Base-by-base conservation (phyloP, 2,888 invertebrate species). In the Drosophila ezoana region DNA sequence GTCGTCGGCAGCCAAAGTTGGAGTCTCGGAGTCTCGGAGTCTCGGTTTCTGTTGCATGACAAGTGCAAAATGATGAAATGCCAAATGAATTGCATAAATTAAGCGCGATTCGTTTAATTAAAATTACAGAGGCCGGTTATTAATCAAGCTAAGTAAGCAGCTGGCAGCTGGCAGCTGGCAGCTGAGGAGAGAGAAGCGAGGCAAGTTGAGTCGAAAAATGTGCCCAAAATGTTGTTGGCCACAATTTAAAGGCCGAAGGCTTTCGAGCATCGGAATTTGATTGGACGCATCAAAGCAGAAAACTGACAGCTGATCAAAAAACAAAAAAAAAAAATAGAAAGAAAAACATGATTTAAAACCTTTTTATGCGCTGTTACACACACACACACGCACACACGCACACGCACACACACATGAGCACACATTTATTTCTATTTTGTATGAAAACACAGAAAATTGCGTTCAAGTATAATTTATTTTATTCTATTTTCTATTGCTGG, bases 31-130 rank as follows among this genome's bases (percentile, higher is more conserved):
- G 28, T 37, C 20, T 40, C 44, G 14, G 38, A 23, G 43, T 32
- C 38, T 43, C 44, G 56, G 58, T 49, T 62, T 62, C 60, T 62
- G 81, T 48, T 71, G 79, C 83, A 85, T 86, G 85, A 89, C 85
- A 86, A 86, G 86, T 86, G 85, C 82, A 85, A 89, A 89, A 89
- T 89, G 86, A 89, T 87, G 82, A 84, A 84, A 83, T 89, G 76
- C 85, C 32, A 69, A 79, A 86, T 85, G 86, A 86, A 89, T 89
- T 89, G 89, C 85, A 86, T 86, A 86, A 86, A 86, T 89, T 87
- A 89, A 86, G 82, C 77, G 82, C 79, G 73, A 77, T 89, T 85
- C 81, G 89, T 79, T 86, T 86, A 87, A 86, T 89, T 89, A 89
- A 85, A 85, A 81, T 89, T 85, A 86, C 67, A 66, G 28, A 28